Evolutionary conservation across 2,797 vertebrate species (phyloP).

Genomic region (Hydrocynus forskahlii): DNA sequence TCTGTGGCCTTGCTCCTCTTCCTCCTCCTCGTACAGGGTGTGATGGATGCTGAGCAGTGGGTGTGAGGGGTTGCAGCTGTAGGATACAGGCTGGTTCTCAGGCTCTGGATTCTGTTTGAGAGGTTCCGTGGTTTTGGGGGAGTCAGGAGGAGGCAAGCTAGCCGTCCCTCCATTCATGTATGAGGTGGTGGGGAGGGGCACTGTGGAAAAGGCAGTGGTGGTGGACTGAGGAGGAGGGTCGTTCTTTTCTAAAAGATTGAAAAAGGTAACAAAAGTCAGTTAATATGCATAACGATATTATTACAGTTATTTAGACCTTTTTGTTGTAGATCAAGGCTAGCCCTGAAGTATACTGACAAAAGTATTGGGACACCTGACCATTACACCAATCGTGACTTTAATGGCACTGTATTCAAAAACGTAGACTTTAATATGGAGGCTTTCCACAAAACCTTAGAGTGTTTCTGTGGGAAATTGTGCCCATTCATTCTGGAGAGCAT

Average conservation of each 20-base stretch:
- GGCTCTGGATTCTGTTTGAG: conserved; percentile 64
- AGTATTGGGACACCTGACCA: no score
- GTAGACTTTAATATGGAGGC: no score
- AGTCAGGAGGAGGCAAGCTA: conserved; percentile 68
- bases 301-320: no score
- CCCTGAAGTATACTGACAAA: no score
- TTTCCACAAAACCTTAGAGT: no score
- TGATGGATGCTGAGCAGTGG: conserved; percentile 80
- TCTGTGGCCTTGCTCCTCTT: conserved; percentile 71
- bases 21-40: conserved; percentile 78
- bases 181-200: conserved; percentile 72
- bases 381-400: no score
- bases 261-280: neutral
- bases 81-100: conserved; percentile 64
- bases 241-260: conserved; percentile 74
- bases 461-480: no score
- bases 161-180: conserved; percentile 78
- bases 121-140: conserved; percentile 63
- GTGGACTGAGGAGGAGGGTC: conserved; percentile 72
- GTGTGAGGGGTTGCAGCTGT: conserved; percentile 74
- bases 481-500: no score
- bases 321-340: no score
- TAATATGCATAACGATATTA: no score
- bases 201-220: conserved; percentile 73
- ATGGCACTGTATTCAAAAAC: no score